phyloP scores from a whole-genome alignment of 2,797 vertebrate species.

The Sarcophilus harrisii region DNA sequence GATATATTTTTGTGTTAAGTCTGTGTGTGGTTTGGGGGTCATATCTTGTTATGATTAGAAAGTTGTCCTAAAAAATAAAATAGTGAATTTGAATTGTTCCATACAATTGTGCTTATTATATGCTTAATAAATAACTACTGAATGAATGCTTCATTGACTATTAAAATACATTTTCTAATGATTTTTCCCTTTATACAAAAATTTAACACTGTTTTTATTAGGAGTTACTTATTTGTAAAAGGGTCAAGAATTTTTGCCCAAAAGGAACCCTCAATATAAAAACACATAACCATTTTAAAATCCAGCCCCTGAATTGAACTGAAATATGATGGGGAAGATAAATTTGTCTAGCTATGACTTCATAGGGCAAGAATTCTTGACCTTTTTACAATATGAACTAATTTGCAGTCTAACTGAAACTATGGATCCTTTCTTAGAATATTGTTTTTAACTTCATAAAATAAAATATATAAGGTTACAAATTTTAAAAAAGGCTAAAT shows the following conservation, averaged over 20 bases:
- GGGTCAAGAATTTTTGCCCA: no score
- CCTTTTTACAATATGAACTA: neutral
- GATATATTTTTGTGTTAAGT: neutral
- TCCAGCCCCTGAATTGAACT: no score
- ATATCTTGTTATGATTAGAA: neutral
- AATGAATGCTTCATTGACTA: neutral
- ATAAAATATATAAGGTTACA: neutral
- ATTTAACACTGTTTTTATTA: neutral
- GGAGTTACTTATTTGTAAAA: neutral
- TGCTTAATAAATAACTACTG: neutral
- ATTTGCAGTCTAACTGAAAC: neutral
- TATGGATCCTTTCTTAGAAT: neutral
- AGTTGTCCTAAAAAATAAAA: neutral
- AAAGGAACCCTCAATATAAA: no score
- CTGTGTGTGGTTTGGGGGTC: neutral
- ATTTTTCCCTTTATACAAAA: neutral
- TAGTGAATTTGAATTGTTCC: neutral
- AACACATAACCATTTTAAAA: no score
- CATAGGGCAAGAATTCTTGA: neutral
- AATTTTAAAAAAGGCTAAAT: neutral
- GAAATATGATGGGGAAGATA: no score
- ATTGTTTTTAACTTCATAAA: neutral
- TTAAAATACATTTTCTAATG: neutral
- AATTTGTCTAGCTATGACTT: no score
- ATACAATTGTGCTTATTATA: neutral